Conservation (phyloP, 2,113 vertebrate genomes). For the Cynocephalus volans region DNA sequence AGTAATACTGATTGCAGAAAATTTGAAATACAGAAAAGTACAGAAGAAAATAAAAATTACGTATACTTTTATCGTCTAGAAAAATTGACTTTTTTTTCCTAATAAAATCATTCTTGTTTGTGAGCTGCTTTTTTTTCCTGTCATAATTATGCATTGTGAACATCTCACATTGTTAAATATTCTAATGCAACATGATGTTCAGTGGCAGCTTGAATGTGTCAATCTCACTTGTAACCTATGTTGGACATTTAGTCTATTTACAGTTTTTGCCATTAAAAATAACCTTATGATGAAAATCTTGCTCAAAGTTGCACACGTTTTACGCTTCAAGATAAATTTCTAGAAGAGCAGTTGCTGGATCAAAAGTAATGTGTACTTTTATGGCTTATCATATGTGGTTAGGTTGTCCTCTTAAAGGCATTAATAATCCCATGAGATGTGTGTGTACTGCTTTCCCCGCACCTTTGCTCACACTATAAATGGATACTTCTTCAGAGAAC, state of each 20-base stretch:
- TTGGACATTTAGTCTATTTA: neutral
- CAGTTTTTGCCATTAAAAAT: conserved; percentile 6
- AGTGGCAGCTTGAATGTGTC: neutral
- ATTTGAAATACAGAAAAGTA: neutral
- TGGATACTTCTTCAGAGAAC: neutral
- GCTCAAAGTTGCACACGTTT: neutral
- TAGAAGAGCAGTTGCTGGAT: neutral
- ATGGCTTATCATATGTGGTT: neutral
- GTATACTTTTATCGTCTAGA: neutral
- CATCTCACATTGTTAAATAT: neutral
- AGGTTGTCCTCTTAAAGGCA: neutral
- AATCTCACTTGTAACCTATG: neutral
- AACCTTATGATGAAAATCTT: neutral
- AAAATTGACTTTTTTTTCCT: neutral
- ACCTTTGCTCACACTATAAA: neutral
- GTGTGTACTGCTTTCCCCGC: neutral
- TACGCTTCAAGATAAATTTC: neutral
- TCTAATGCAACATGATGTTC: neutral
- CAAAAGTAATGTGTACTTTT: neutral
- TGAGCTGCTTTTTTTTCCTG: conserved; percentile 23
- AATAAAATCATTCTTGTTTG: neutral
- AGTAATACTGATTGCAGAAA: neutral
- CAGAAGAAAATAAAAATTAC: conserved; percentile 12
- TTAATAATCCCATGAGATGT: neutral
- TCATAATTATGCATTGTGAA: neutral